Evolutionary conservation across 2,888 invertebrate species (phyloP).

Genomic region (Apotomis turbidana): DNA sequence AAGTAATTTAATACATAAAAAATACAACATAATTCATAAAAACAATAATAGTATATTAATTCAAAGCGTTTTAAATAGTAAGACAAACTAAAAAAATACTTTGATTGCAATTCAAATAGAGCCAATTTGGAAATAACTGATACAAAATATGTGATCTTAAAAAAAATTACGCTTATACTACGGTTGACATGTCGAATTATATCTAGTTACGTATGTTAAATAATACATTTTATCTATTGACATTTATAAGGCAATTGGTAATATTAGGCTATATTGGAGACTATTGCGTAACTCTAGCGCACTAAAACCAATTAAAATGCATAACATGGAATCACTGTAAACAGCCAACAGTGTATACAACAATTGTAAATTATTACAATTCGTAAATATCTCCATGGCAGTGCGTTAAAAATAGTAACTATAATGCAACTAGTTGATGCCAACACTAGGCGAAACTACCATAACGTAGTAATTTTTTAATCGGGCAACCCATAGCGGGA

Average conservation of each 20-base stretch:
- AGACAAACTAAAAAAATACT: slow-evolving; percentile 15
- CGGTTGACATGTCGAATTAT: slow-evolving; percentile 24
- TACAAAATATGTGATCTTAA: slow-evolving; percentile 28
- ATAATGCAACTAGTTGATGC: slow-evolving; percentile 23
- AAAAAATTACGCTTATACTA: slow-evolving; percentile 39
- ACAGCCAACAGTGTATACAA: slow-evolving; percentile 27
- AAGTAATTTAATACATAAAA: slow-evolving; percentile 37
- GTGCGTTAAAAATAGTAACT: slow-evolving; percentile 16
- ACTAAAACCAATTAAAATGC: slow-evolving; percentile 40
- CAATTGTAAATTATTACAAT: slow-evolving; percentile 9
- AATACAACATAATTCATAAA: slow-evolving; percentile 36
- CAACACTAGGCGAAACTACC: slow-evolving; percentile 35
- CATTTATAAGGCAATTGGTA: slow-evolving; percentile 40
- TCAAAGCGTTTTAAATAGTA: slow-evolving; percentile 19
- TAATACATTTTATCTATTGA: slow-evolving; percentile 45
- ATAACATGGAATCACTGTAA: slow-evolving; percentile 35
- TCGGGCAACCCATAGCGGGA: slow-evolving; percentile 44
- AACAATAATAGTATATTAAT: slow-evolving; percentile 25
- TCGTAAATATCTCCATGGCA: slow-evolving; percentile 11
- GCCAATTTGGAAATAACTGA: slow-evolving; percentile 15
- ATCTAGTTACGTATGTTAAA: slow-evolving; percentile 44
- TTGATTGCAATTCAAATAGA: slow-evolving; percentile 21
- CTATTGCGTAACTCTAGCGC: slow-evolving; percentile 28
- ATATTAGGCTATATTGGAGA: slow-evolving; percentile 30
- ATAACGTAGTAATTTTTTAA: slow-evolving; percentile 38